Evolutionary conservation across 1,140 invertebrate genomes (phyloP).

Genomic region (Drosophila ohnishii): DNA sequence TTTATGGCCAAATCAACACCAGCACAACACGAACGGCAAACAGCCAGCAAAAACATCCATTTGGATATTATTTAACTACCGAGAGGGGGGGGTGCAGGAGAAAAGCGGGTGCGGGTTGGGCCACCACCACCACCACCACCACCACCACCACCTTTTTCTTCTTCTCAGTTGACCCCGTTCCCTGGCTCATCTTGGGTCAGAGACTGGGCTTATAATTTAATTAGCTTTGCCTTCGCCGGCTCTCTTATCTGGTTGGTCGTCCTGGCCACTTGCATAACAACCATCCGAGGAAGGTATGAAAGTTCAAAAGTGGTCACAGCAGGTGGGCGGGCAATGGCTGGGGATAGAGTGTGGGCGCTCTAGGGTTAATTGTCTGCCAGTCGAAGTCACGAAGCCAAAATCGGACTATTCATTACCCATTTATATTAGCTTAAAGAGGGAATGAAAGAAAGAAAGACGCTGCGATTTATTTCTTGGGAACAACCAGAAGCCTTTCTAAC

Average conservation of each 20-base stretch:
- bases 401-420: constrained; percentile 65
- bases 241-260: constrained; percentile 44
- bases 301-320: constrained; percentile 58
- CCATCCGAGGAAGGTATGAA: constrained; percentile 35
- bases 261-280: constrained; percentile 63
- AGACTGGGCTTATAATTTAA: constrained; percentile 73
- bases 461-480: constrained; percentile 24
- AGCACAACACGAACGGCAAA: constrained; percentile 37
- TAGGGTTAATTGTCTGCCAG: constrained; percentile 76
- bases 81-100: background rate
- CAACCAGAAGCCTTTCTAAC: constrained; percentile 75
- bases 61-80: constrained; percentile 69
- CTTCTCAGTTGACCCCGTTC: constrained; percentile 32
- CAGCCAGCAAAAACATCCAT: constrained; percentile 48
- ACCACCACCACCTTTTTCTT: constrained; percentile 1
- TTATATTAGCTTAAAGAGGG: constrained; percentile 13
- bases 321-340: constrained; percentile 34
- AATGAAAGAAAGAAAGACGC: constrained; percentile 1
- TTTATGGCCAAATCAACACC: constrained; percentile 64
- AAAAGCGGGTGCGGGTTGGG: constrained; percentile 7
- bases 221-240: constrained; percentile 57
- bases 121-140: constrained; percentile 16
- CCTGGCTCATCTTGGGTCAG: constrained; percentile 33
- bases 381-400: constrained; percentile 65
- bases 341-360: constrained; percentile 20